phyloP scores from a whole-genome alignment of 2,888 invertebrate genomes.

The Dinocampus coccinellae region DNA sequence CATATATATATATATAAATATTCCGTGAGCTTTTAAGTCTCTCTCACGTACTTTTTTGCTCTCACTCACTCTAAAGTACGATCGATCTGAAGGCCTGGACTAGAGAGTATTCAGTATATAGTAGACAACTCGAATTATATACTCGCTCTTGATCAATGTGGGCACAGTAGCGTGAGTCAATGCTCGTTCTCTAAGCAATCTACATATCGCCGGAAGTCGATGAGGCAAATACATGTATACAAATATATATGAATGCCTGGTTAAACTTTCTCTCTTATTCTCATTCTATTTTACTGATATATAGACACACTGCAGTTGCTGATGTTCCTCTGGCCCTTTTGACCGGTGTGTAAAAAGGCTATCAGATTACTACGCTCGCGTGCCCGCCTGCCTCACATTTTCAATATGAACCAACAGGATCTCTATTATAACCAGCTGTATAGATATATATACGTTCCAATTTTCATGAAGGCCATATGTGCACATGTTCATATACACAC shows the following conservation, averaged over 20 bases:
- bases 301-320: no score
- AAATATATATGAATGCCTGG: background rate
- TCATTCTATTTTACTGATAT: background rate
- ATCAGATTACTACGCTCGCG: background rate
- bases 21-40: slow-evolving; percentile 6
- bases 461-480: slow-evolving; percentile 29
- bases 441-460: slow-evolving; percentile 20
- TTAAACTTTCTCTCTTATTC: background rate
- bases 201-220: slow-evolving; percentile 53
- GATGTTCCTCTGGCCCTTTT: slow-evolving; percentile 2
- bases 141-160: slow-evolving; percentile 27
- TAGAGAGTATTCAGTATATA: background rate
- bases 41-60: no score
- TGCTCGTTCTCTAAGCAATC: slow-evolving; percentile 40
- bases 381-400: background rate
- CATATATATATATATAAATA: background rate
- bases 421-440: background rate
- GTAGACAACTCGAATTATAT: background rate
- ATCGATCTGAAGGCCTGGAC: slow-evolving; percentile 27
- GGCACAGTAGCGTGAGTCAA: slow-evolving; percentile 10
- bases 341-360: background rate
- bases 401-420: background rate
- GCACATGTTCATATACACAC: slow-evolving; percentile 26
- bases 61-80: no score
- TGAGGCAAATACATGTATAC: slow-evolving; percentile 29